Evolutionary conservation across 2,797 vertebrate genomes (phyloP), one percentile per base, ranked within the genome.

Genomic region (Tiaroga cobitis): DNA sequence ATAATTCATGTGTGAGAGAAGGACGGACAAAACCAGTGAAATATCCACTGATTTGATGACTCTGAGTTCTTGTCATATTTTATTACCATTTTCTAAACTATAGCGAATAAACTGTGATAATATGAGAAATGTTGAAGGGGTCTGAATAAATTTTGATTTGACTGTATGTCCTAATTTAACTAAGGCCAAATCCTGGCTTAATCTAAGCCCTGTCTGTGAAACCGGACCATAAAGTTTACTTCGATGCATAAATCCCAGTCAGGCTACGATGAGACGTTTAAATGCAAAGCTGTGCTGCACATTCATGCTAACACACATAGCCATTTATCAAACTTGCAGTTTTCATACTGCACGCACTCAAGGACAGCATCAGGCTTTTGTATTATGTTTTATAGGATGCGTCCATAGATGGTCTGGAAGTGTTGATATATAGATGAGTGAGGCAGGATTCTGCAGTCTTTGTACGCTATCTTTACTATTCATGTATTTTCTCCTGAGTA

Each of bases 291-390:
- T 59, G 24, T 5, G 19, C 51, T 39, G 21, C 51, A 77, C 54
- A 18, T 72, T 85, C 56, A 88, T 88, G 86, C 54, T 91, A 93
- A 54, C 46, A 75, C 43, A 93, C 91, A 92, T 90, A 90, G 90
- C 81, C 92, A 92, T 91, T 85, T 81, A 82, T 77, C 11, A 39
- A n/a, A 76, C 51, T 4, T 39, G 24, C 75, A 26, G 21, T 37
- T 73, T 49, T 85, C 24, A 63, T 34, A 49, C 29, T 11, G 18
- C 18, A 63, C 15, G 0, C 70, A 80, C 32, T 65, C 49, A 67
- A 83, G 73, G 73, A 67, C 32, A 80, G 83, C 54, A 63, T 41
- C 18, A 49, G 16, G 26, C 29, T 15, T 73, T 8, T 80, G 67
- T 6, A 63, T 85, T 73, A 80, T 77, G 54, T 39, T 77, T 77